Evolutionary conservation across 1,140 invertebrate species (phyloP), one percentile per base, ranked within the genome.

Genomic region (Temnothorax nylanderi): DNA sequence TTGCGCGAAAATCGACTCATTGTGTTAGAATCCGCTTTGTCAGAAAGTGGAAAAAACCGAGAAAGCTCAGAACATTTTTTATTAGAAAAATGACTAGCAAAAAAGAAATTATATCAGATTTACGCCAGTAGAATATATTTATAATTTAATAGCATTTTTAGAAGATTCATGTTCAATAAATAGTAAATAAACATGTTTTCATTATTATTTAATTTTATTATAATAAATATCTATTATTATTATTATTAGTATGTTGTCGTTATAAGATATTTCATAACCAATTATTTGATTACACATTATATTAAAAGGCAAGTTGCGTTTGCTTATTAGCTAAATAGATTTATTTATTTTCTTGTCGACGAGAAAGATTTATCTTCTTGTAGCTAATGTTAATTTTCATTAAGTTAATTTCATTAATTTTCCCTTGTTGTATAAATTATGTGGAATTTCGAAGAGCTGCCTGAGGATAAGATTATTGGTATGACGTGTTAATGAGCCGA

Each of bases 371-470:
- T 26, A 2, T 41, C 6, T 5, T 84, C 8, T 54, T 41, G 34
- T 34, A 75, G 32, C 0, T 41, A 18, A 11, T 65, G 65, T 84
- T n/a, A 21, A 78, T 85, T 10, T 51, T 58, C 18, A 16, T 21
- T 2, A 54, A 64, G 11, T 54, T 51, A 37, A 85, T 77, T 77
- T 77, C 34, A 77, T 78, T 78, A 85, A 54, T 85, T 78, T 13
- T 51, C 13, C 21, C 34, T 6, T 41, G 72, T 34, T 21, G 82
- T 65, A 78, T 85, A 54, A 78, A 78, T 85, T 65, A 85, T 85
- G 49, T 47, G 21, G 3, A 56, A 32, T 65, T 84, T 78, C 13
- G 32, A 34, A 60, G 41, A 16, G 11, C 37, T 47, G 58, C 44
- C 18, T 60, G 58, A 60, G 13, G 32, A 84, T 75, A 74, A 84